Base-by-base conservation (phyloP, 2,797 vertebrate species). In the Semotilus atromaculatus region DNA sequence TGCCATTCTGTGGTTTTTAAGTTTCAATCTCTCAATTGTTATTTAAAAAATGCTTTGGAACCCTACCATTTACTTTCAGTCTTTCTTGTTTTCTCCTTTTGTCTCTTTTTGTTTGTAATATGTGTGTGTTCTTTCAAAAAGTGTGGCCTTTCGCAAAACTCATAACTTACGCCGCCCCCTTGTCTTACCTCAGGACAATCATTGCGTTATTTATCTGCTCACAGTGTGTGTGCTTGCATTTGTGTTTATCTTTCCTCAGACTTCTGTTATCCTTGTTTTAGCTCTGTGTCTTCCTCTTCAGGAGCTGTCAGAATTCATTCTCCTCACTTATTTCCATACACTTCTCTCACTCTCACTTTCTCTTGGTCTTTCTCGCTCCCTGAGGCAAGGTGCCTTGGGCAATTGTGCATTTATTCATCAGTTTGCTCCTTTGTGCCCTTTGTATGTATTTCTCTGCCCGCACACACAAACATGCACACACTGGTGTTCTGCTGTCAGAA, bases 401-500 rank as follows among this genome's bases (percentile, higher is more conserved):
- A 88, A 88, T 80, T 75, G 81, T 80, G 78, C 84, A 83, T 88
- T 85, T 86, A 83, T 88, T 83, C 67, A 82, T 86, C 70, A 58
- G 67, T 85, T 88, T 85, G 62, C 40, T 76, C 72, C 40, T 80
- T 79, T 86, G 60, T 83, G 76, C 70, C 84, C 72, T 78, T 76
- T 73, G 66, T 76, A 87, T 88, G 90, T 89, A 92, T 89, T 92
- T 89, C 90, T 86, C 91, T 89, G 90, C 89, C 89, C 14, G 9
- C 71, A 60, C 64, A 85, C 51, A 76, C 53, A 31, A 31, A 43
- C 62, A 26, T 4, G 2, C 18, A 53, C 71, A 75, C 76, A 83
- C 70, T 51, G 75, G 51, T 81, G 91, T 93, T 92, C 89, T 91
- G 83, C 91, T 91, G 91, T 94, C 93, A 93, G 90, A 91, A 91